phyloP scores from a whole-genome alignment of 2,888 invertebrate species.

The Sminthurinus aureus region DNA sequence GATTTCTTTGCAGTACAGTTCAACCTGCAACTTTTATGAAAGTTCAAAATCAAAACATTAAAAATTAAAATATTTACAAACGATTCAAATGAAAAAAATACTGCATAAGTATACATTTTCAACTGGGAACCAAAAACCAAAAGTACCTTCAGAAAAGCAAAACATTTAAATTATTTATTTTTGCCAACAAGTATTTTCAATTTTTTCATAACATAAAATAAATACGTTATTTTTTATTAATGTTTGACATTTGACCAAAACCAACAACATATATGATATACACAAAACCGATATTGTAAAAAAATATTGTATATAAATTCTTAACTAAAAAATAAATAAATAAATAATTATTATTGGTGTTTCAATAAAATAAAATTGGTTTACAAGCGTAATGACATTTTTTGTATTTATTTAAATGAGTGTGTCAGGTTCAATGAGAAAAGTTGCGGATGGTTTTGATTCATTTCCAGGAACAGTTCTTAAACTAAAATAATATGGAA shows the following conservation, averaged over 20 bases:
- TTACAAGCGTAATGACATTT: not conserved
- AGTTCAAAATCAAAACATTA: not conserved
- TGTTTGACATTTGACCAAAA: not conserved
- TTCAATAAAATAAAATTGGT: not conserved
- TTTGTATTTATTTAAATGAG: not conserved
- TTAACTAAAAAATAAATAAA: not conserved
- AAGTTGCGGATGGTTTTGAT: conserved; percentile 7
- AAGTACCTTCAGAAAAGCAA: too few species aligned
- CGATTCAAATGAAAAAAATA: not conserved
- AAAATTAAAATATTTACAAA: too few species aligned
- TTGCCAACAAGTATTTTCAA: too few species aligned
- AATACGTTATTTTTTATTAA: not conserved
- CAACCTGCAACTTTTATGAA: not conserved
- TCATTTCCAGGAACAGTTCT: not conserved
- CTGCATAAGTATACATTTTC: not conserved
- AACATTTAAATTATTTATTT: too few species aligned
- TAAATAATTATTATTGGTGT: not conserved
- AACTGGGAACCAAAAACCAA: not conserved
- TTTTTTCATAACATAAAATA: too few species aligned
- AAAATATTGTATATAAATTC: not conserved
- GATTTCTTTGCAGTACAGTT: not conserved
- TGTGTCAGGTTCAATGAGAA: conserved; percentile 34
- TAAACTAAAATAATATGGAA: conserved; percentile 30
- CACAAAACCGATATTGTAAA: not conserved
- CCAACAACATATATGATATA: not conserved